phyloP scores from a whole-genome alignment of 2,113 vertebrate species.

The Delphinus delphis region DNA sequence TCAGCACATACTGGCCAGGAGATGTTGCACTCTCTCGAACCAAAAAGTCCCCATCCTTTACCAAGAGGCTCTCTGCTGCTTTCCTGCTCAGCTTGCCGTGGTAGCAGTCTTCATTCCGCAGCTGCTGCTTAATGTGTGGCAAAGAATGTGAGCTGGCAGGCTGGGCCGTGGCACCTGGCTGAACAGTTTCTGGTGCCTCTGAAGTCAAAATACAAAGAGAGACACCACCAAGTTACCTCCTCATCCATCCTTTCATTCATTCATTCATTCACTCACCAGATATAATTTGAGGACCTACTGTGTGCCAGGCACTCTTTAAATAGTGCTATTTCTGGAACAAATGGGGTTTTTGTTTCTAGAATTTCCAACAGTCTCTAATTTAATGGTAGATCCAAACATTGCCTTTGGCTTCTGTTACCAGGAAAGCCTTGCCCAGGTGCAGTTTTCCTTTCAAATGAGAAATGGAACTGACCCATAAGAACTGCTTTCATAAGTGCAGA shows the following conservation, averaged over 20 bases:
- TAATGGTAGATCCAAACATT: constrained; percentile 33
- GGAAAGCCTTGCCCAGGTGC: neutral
- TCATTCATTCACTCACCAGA: neutral
- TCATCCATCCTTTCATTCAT: neutral
- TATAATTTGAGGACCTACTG: neutral
- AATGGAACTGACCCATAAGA: neutral
- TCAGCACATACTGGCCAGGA: constrained; percentile 93
- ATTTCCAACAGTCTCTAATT: neutral
- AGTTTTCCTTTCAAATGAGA: constrained; percentile 36
- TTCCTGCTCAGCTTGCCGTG: constrained; percentile 92
- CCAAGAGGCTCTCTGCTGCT: constrained; percentile 91
- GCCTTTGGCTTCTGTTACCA: constrained; percentile 42
- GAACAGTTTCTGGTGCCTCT: constrained; percentile 81
- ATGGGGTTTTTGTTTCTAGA: neutral
- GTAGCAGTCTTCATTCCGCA: constrained; percentile 91
- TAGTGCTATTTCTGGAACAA: neutral
- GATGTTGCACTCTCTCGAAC: constrained; percentile 92
- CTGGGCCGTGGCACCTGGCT: constrained; percentile 77
- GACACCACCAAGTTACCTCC: neutral
- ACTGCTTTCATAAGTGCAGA: constrained; percentile 24
- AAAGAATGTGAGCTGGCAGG: constrained; percentile 58
- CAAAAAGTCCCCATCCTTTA: constrained; percentile 92
- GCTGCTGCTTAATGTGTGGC: constrained; percentile 83
- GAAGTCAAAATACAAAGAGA: constrained; percentile 71
- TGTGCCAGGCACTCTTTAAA: neutral